A percentile compares a stretch with the other conserved stretches of the same genome.
These are phyloP conservation scores for Arnoldichthys spilopterus DNA, from an alignment of 2,797 vertebrate genomes.

Conservation along the genomic window DNA sequence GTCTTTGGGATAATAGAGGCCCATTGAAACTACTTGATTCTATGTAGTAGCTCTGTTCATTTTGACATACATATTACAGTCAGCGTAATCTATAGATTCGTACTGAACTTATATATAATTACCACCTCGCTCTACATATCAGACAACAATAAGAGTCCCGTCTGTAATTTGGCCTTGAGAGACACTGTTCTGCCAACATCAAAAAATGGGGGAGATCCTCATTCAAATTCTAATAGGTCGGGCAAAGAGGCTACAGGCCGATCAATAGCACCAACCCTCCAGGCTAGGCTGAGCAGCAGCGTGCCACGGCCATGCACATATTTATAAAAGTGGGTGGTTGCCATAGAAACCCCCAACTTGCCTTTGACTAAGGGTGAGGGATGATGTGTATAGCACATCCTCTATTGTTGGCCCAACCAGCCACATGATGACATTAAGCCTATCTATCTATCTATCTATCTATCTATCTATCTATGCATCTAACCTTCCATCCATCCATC, in stretches of 20 bases:
- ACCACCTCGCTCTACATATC: conserved; percentile 39
- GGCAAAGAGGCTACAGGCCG: conserved; percentile 41
- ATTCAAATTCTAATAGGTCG: conserved; percentile 57
- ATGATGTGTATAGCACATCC: conserved; percentile 42
- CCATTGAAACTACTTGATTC: conserved; percentile 25
- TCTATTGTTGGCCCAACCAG: conserved; percentile 41
- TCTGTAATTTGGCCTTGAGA: conserved; percentile 50
- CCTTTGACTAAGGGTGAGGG: conserved; percentile 53
- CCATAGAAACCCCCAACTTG: conserved; percentile 70
- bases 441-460: too few relatives aligned
- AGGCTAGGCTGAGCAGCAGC: conserved; percentile 1
- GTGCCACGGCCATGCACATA: conserved; percentile 32
- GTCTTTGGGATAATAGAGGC: background rate
- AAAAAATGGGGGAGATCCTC: conserved; percentile 47
- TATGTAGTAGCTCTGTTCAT: conserved; percentile 26
- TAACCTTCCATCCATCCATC: too few relatives aligned
- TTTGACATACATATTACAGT: conserved; percentile 15
- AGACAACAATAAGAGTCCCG: conserved; percentile 34
- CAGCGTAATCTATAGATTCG: conserved; percentile 29
- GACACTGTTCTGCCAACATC: conserved; percentile 34
- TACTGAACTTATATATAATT: conserved; percentile 23
- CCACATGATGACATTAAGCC: conserved; percentile 5
- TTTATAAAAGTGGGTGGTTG: conserved; percentile 63
- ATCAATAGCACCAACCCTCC: conserved; percentile 53
- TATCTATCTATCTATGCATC: too few relatives aligned